Conservation (phyloP, 2,888 invertebrate genomes). For the Patella depressa region DNA sequence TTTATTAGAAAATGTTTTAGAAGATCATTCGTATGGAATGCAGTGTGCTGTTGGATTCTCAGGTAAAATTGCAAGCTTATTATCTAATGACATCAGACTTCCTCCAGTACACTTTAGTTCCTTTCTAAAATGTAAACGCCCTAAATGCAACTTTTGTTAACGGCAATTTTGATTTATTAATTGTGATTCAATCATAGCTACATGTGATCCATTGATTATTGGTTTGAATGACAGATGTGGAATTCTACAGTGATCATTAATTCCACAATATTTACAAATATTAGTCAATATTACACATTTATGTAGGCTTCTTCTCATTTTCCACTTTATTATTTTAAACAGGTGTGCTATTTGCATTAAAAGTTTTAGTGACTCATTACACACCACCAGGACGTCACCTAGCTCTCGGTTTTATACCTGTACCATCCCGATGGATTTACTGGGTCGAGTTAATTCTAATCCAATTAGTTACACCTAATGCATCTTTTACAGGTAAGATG, state of each 20-base stretch:
- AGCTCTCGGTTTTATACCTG: slow-evolving; percentile 68
- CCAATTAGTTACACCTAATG: slow-evolving; percentile 77
- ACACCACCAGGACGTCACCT: slow-evolving; percentile 60
- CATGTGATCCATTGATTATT: no score
- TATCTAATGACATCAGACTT: no score
- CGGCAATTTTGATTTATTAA: no score
- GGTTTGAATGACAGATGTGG: no score
- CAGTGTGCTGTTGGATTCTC: slow-evolving; percentile 80
- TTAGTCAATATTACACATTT: no score
- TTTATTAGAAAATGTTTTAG: slow-evolving; percentile 70
- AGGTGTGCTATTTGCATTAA: slow-evolving; percentile 78
- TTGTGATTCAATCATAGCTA: no score
- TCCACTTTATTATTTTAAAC: slow-evolving; percentile 36
- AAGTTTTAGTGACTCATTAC: slow-evolving; percentile 74
- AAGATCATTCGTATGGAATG: slow-evolving; percentile 73
- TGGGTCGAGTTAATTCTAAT: slow-evolving; percentile 78
- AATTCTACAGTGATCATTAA: no score
- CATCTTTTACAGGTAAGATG: slow-evolving; percentile 74
- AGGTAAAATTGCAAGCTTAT: slow-evolving; percentile 63
- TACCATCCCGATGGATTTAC: slow-evolving; percentile 75
- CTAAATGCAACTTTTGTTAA: no score
- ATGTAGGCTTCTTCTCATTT: background rate
- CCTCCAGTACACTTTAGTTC: no score
- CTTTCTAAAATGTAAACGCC: no score
- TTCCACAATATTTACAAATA: no score